Conservation (phyloP, 2,888 invertebrate species). For the Marasmarcha lunaedactyla region DNA sequence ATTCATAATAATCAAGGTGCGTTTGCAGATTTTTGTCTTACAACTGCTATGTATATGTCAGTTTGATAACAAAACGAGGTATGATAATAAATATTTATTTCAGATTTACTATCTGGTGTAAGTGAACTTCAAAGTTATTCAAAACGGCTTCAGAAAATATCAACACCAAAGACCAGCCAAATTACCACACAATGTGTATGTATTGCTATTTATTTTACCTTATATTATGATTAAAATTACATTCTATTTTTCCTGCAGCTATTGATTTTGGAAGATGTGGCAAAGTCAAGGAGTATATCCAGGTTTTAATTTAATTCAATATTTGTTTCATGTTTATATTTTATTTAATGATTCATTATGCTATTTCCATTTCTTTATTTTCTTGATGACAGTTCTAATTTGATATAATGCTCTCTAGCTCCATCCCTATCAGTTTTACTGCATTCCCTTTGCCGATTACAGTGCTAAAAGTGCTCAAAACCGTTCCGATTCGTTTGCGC, state of each 20-base stretch:
- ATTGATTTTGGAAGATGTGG: slow-evolving; percentile 44
- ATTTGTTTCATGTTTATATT: background rate
- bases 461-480: too few relatives aligned
- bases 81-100: too few relatives aligned
- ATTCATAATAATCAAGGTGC: too few relatives aligned
- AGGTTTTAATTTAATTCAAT: slow-evolving; percentile 20
- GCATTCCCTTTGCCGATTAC: too few relatives aligned
- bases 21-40: too few relatives aligned
- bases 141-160: slow-evolving; percentile 55
- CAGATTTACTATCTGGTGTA: slow-evolving; percentile 22
- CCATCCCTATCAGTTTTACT: too few relatives aligned
- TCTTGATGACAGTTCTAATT: too few relatives aligned
- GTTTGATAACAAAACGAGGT: too few relatives aligned
- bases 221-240: slow-evolving; percentile 19
- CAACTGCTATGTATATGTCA: too few relatives aligned
- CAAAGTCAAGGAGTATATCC: slow-evolving; percentile 59
- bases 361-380: too few relatives aligned
- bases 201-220: slow-evolving; percentile 26
- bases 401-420: too few relatives aligned
- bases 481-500: too few relatives aligned
- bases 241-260: slow-evolving; percentile 34
- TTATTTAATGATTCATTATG: slow-evolving; percentile 18
- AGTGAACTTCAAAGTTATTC: slow-evolving; percentile 24
- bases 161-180: slow-evolving; percentile 45
- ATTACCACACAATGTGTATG: slow-evolving; percentile 68